Percentiles rank a stretch among this genome's conserved stretches.
phyloP scores from a whole-genome alignment of 1,140 invertebrate genomes.

The honey bee (Apis mellifera) region DNA sequence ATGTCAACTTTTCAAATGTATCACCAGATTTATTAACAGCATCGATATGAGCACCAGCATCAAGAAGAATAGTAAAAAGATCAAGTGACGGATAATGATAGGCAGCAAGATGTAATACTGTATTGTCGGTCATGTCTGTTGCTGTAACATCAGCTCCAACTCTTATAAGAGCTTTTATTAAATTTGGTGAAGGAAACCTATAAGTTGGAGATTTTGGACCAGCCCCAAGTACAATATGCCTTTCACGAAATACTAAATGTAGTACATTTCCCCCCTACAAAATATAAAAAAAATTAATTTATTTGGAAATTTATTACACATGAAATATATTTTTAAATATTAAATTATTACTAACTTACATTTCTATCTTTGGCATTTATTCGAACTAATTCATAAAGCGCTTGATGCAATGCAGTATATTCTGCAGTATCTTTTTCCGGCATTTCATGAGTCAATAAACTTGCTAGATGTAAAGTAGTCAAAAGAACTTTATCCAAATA shows the following conservation, averaged over 20 bases:
- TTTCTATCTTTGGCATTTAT: slow-evolving; percentile 84
- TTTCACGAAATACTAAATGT: slow-evolving; percentile 89
- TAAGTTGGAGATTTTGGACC: slow-evolving; percentile 86
- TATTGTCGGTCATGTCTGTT: slow-evolving; percentile 90
- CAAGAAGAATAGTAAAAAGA: slow-evolving; percentile 87
- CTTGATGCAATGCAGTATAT: slow-evolving; percentile 83
- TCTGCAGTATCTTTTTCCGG: slow-evolving; percentile 81
- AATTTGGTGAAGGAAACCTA: slow-evolving; percentile 87
- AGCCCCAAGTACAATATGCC: slow-evolving; percentile 81
- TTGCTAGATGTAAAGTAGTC: slow-evolving; percentile 92
- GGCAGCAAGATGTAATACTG: slow-evolving; percentile 90
- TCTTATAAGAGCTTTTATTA: slow-evolving; percentile 89
- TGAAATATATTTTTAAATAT: background rate
- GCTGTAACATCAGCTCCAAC: slow-evolving; percentile 92
- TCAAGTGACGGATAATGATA: slow-evolving; percentile 83
- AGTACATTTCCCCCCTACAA: slow-evolving; percentile 88
- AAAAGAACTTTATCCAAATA: slow-evolving; percentile 92
- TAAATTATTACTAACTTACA: slow-evolving; percentile 52
- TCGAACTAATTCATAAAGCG: slow-evolving; percentile 89
- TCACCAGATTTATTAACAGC: slow-evolving; percentile 90
- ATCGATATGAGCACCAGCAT: slow-evolving; percentile 93
- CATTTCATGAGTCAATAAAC: slow-evolving; percentile 86
- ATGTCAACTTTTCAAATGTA: slow-evolving; percentile 88
- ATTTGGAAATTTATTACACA: no score
- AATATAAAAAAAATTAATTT: slow-evolving; percentile 39